Evolutionary conservation across 2,888 invertebrate genomes (phyloP).

Genomic region (Andrena marginata): DNA sequence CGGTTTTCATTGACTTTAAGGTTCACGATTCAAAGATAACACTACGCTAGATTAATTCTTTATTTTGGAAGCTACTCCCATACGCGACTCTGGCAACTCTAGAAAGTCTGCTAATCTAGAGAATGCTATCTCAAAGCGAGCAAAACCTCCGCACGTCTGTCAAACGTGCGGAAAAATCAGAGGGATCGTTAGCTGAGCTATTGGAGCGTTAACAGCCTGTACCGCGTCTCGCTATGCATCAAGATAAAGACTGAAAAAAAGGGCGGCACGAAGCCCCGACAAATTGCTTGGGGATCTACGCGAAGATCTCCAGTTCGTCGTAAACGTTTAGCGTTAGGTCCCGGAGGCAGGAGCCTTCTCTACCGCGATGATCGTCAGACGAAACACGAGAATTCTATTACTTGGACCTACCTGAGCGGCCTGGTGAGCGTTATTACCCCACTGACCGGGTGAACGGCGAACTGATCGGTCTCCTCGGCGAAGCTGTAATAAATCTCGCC

Average conservation of each 20-base stretch:
- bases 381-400: constrained; percentile 51
- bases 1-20: not conserved
- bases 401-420: constrained; percentile 86
- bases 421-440: constrained; percentile 95
- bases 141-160: not conserved
- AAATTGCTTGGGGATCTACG: constrained; percentile 7
- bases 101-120: not conserved
- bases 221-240: constrained; percentile 10
- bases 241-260: not conserved
- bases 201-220: constrained; percentile 1
- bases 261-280: not conserved
- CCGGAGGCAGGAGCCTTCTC: constrained; percentile 11
- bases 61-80: not conserved
- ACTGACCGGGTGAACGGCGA: constrained; percentile 96
- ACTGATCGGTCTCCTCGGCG: constrained; percentile 92
- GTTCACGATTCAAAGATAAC: no score
- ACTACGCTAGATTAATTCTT: not conserved
- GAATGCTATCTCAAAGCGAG: not conserved
- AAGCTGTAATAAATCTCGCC: constrained; percentile 99
- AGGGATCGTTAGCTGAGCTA: constrained; percentile 6
- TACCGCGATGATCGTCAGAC: constrained; percentile 2
- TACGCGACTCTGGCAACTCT: no score
- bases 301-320: constrained; percentile 6
- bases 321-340: constrained; percentile 6
- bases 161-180: constrained; percentile 1